Evolutionary conservation across 1,140 invertebrate genomes (phyloP).

Genomic region (Drosophila bocki): DNA sequence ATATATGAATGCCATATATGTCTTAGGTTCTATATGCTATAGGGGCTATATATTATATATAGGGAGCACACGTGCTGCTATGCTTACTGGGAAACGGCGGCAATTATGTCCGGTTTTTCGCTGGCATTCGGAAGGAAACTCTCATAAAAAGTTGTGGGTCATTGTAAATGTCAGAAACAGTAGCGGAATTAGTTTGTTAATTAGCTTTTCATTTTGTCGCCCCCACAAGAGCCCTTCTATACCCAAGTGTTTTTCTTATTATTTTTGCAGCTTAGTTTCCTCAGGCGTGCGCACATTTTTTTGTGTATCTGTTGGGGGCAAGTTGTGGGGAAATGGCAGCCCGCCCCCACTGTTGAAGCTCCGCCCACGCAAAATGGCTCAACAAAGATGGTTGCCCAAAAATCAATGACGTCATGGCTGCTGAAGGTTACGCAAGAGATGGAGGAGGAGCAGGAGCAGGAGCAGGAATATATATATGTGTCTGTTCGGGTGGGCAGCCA

Average conservation of each 20-base stretch:
- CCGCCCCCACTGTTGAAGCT: slow-evolving; percentile 55
- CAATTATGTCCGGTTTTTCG: slow-evolving; percentile 38
- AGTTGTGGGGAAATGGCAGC: slow-evolving; percentile 7
- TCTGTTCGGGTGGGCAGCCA: slow-evolving; percentile 50
- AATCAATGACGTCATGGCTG: slow-evolving; percentile 72
- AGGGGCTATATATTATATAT: not conserved
- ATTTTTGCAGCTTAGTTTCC: slow-evolving; percentile 7
- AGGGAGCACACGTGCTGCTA: not conserved
- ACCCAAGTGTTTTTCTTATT: not conserved
- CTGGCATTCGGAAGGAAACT: slow-evolving; percentile 42
- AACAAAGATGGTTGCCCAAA: slow-evolving; percentile 77
- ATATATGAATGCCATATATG: slow-evolving; percentile 1
- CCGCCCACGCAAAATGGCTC: slow-evolving; percentile 58
- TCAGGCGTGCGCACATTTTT: slow-evolving; percentile 38
- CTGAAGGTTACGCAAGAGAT: slow-evolving; percentile 76
- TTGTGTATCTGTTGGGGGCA: slow-evolving; percentile 68
- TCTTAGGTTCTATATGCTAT: slow-evolving; percentile 18
- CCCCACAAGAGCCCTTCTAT: slow-evolving; percentile 13
- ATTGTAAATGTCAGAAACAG: slow-evolving; percentile 81
- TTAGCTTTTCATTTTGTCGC: slow-evolving; percentile 78
- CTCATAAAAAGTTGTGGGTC: slow-evolving; percentile 71
- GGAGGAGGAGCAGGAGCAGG: slow-evolving; percentile 8
- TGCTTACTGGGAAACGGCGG: slow-evolving; percentile 7
- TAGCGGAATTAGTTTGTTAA: slow-evolving; percentile 82
- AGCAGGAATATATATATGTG: not conserved